Evolutionary conservation across 2,797 vertebrate species (phyloP).

Genomic region (Phrynocephalus guinanensis): DNA sequence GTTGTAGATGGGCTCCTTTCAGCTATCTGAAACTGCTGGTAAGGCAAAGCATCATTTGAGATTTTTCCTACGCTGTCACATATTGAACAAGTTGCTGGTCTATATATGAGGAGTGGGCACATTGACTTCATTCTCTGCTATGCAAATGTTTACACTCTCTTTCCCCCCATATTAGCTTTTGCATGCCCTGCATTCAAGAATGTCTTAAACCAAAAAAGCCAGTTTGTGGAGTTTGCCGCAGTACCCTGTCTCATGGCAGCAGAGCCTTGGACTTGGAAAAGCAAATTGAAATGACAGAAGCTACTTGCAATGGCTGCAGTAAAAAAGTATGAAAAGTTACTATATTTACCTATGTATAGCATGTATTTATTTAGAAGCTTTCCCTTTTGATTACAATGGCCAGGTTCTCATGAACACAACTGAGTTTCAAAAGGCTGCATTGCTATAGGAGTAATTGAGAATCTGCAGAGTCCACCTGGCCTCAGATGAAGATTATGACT

Average conservation of each 20-base stretch:
- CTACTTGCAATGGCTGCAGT: constrained; percentile 93
- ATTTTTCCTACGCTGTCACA: background rate
- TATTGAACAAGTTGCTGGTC: background rate
- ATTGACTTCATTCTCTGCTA: constrained; percentile 6
- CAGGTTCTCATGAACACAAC: background rate
- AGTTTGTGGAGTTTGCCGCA: constrained; percentile 94
- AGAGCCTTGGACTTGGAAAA: constrained; percentile 88
- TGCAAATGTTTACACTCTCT: constrained; percentile 35
- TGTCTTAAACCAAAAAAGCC: constrained; percentile 94
- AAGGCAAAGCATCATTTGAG: background rate
- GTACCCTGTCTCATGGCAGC: constrained; percentile 81
- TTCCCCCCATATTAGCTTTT: constrained; percentile 83
- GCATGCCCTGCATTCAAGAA: constrained; percentile 92
- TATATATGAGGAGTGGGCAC: fast-evolving
- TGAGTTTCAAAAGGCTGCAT: background rate
- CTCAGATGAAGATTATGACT: background rate
- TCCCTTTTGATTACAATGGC: background rate
- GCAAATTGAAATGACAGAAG: constrained; percentile 86
- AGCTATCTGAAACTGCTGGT: background rate
- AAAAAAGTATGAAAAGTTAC: constrained; percentile 81
- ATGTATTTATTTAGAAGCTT: constrained; percentile 20
- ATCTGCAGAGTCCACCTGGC: background rate
- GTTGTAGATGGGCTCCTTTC: background rate
- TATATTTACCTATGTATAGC: background rate
- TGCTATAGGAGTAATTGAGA: background rate